Conservation (phyloP, 64 coral and sea anemone species). For the Trachythela sp. region DNA sequence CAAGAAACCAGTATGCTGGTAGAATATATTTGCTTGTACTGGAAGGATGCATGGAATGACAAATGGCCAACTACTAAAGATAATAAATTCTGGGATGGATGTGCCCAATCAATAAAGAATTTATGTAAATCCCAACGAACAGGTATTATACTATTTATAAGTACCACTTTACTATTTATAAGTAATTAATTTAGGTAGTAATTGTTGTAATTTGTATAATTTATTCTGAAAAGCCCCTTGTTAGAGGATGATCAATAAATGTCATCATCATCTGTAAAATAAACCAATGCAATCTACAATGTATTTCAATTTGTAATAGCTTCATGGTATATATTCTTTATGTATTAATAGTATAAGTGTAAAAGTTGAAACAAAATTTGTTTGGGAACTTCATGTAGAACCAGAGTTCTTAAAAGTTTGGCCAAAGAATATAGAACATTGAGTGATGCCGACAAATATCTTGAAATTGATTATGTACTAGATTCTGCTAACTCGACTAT, state of each 20-base stretch:
- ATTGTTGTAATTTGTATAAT: too few relatives aligned
- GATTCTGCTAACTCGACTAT: background rate
- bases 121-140: background rate
- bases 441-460: conserved; percentile 34
- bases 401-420: conserved; percentile 34
- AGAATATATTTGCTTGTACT: background rate
- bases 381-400: conserved; percentile 42
- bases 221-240: too few relatives aligned
- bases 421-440: conserved; percentile 25
- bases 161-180: background rate
- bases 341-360: background rate
- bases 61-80: conserved; percentile 10
- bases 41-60: conserved; percentile 6
- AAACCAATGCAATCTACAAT: too few relatives aligned
- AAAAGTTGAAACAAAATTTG: background rate
- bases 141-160: background rate
- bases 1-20: conserved; percentile 1
- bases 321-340: background rate
- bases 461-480: conserved; percentile 43
- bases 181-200: background rate
- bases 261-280: too few relatives aligned
- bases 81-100: background rate
- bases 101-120: background rate
- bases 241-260: too few relatives aligned
- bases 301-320: background rate